Base-by-base conservation (phyloP, 2,888 invertebrate species). In the Netelia inedita region DNA sequence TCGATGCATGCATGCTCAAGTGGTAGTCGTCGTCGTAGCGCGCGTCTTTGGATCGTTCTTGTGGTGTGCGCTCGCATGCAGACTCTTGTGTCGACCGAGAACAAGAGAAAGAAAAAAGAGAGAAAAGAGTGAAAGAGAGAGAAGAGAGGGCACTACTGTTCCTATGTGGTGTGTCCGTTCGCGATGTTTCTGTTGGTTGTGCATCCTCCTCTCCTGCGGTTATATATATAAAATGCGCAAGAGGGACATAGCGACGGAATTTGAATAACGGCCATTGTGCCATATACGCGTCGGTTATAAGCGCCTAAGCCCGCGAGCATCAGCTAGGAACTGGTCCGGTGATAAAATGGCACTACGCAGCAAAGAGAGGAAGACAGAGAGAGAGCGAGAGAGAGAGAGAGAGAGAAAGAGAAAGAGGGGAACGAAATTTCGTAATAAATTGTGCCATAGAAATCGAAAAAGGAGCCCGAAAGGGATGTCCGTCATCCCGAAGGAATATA, bases 221-320 rank as follows among this genome's bases (percentile, higher is more conserved):
- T 74, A 82, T 55, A 83, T 63, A 83, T 57, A 83, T 78, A 82
- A 80, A 82, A 86, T 66, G 72, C 71, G 65, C 81, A 73, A 35
- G 35, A 35, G 75, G 78, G 81, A 87, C 72, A 79, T 72, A 75
- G 43, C 68, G 68, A 82, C 85, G 87, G 86, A 87, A 92, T 92
- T 92, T 92, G 91, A 92, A 92, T 92, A 92, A 92, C 91, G 91
- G 90, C 91, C 87, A 87, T 87, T 88, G 87, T 89, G 76, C 80
- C 63, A 81, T 73, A 82, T 79, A 78, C 85, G 82, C 75, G 65
- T 63, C 66, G 74, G 55, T 46, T 72, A 55, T 61, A 41, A 19
- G 73, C 73, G 43, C 69, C 53, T 21, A 82, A 75, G 10, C 35
- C 71, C 19, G 43, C 55, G 75, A 79, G 69, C 46, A 76, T 59